These are phyloP conservation scores for Ectemnius continuus DNA, from an alignment of 2,888 invertebrate genomes.

Conservation along the genomic window DNA sequence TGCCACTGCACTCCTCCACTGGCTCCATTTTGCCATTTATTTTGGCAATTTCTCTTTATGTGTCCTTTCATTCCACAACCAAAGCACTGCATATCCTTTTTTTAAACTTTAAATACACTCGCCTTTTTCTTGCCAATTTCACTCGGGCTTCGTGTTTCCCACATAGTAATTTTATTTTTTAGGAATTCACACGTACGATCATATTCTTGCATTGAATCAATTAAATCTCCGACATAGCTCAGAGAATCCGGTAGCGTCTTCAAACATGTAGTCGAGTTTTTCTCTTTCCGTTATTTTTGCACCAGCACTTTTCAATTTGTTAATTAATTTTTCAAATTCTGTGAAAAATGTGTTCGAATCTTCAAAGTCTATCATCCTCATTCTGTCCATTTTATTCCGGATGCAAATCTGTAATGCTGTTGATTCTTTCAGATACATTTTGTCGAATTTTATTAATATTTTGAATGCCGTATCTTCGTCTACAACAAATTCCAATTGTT, in stretches of 20 bases:
- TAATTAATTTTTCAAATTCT: constrained; percentile 26
- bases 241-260: constrained; percentile 51
- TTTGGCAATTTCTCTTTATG: constrained; percentile 10
- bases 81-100: constrained; percentile 22
- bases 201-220: constrained; percentile 52
- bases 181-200: constrained; percentile 58
- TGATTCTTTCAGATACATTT: constrained; percentile 25
- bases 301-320: constrained; percentile 22
- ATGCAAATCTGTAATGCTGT: constrained; percentile 30
- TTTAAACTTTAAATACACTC: constrained; percentile 33
- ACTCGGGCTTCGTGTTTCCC: constrained; percentile 17
- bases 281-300: constrained; percentile 50
- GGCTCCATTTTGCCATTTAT: not conserved
- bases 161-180: constrained; percentile 52
- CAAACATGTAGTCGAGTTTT: constrained; percentile 60
- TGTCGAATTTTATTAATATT: constrained; percentile 31
- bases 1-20: not conserved
- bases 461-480: constrained; percentile 5
- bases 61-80: constrained; percentile 32
- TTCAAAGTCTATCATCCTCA: constrained; percentile 23
- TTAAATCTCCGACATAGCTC: constrained; percentile 57
- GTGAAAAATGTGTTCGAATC: constrained; percentile 15
- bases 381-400: constrained; percentile 20
- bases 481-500: constrained; percentile 25
- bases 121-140: constrained; percentile 17